phyloP scores from a whole-genome alignment of 2,797 vertebrate genomes.

The Thalassophryne amazonica region DNA sequence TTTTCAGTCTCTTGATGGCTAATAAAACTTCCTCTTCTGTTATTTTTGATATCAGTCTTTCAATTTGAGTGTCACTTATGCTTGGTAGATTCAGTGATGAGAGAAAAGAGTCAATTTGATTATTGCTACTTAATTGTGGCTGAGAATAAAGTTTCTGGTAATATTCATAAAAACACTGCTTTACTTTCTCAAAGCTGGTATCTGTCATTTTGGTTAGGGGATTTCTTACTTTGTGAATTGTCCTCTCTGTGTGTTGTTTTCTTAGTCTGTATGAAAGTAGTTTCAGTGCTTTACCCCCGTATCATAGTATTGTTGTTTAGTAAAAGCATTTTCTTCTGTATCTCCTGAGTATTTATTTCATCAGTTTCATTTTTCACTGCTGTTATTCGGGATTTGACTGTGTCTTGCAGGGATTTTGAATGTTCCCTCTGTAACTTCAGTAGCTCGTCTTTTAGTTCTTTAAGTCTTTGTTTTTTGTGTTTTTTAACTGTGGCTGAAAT shows the following conservation, averaged over 20 bases:
- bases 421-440: conserved; percentile 4
- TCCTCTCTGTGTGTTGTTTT: conserved; percentile 21
- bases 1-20: conserved; percentile 9
- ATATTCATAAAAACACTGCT: conserved; percentile 6
- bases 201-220: background rate
- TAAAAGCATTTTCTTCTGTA: conserved; percentile 6
- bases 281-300: conserved; percentile 9
- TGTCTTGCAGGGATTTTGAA: background rate
- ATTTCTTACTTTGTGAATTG: conserved; percentile 17
- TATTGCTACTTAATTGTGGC: background rate
- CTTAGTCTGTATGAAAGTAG: conserved; percentile 3
- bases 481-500: conserved; percentile 5
- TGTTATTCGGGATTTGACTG: background rate
- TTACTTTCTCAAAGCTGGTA: background rate
- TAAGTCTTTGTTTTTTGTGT: background rate
- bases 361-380: background rate
- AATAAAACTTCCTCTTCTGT: conserved; percentile 12
- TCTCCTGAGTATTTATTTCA: background rate
- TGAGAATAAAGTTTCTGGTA: conserved; percentile 1
- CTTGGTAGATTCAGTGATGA: background rate
- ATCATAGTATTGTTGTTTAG: conserved; percentile 13
- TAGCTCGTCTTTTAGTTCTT: background rate
- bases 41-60: conserved; percentile 9
- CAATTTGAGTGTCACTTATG: conserved; percentile 19
- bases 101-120: background rate